Base-by-base conservation (phyloP, 2,797 vertebrate genomes). In the Lagocephalus sceleratus region DNA sequence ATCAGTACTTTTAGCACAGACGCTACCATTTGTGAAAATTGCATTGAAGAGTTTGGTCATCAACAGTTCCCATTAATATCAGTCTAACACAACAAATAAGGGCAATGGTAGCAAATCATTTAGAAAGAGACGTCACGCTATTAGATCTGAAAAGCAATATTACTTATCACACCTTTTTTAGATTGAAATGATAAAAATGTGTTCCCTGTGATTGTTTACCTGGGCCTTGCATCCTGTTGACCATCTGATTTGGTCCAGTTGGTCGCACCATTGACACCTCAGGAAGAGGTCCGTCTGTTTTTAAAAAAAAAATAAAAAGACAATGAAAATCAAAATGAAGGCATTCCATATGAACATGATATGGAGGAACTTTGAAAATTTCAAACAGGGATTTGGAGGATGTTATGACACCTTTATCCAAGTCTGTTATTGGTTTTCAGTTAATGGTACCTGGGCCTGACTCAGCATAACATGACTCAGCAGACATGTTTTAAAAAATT, bases 191-290 rank as follows among this genome's bases (percentile, higher is more conserved):
- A 38, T 47, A 0, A 20, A 57, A 51, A n/a, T n/a, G 12, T 0
- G 48, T 60, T 39, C 21, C 1, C 8, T 23, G 12, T 11, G 16
- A 4, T 44, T 47, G 9, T 64, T 57, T 73, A 92, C 91, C 88
- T 84, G 88, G 85, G 64, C 79, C 89, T 83, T 92, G 91, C 90
- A 98, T 93, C 57, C 95, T 92, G 82, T 91, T 95, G 80, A 93
- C 93, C 88, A 99, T 94, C 83, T 94, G 95, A 83, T 91, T 96
- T 82, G 94, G 94, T 87, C 93, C 94, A 69, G 78, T 75, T 51
- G 93, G 90, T 81, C 94, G 91, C 85, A 97, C 93, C 87, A 95
- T 88, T 46, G 91, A 77, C 23, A 92, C 92, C 62, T 98, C 97
- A 41, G 94, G 79, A 21, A 95, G 86, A 47, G 96, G 94, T 44